These are phyloP conservation scores for Tipula unca DNA, from an alignment of 2,888 invertebrate species.

Conservation along the genomic window DNA sequence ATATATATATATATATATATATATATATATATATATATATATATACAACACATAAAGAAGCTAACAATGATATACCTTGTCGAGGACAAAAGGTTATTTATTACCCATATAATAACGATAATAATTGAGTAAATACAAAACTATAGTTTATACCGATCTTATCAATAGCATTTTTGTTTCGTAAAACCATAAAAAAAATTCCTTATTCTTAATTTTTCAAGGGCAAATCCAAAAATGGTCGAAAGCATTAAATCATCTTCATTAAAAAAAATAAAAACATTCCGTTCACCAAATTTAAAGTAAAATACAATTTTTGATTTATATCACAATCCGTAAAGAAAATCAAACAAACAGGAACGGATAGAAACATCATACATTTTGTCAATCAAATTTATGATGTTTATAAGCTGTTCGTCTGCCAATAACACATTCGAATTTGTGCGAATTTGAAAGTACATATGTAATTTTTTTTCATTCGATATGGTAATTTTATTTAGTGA, in stretches of 20 bases:
- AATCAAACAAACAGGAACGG: neutral
- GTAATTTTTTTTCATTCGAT: neutral
- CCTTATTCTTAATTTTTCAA: neutral
- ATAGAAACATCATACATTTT: neutral
- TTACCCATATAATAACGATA: neutral
- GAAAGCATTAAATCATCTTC: neutral
- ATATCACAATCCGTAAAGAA: neutral
- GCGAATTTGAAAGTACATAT: neutral
- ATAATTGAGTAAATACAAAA: neutral
- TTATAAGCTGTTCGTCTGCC: neutral
- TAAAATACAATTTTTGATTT: neutral
- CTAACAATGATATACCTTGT: neutral
- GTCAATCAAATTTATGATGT: neutral
- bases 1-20: too few species aligned
- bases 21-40: too few species aligned
- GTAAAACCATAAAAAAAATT: neutral
- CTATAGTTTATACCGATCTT: neutral
- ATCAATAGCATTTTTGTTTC: neutral
- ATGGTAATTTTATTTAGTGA: neutral
- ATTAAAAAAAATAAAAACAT: neutral
- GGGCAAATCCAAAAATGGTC: neutral
- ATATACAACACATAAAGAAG: neutral
- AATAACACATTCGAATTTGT: neutral
- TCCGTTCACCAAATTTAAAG: neutral
- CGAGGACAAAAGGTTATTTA: neutral